Evolutionary conservation across 1,140 invertebrate species (phyloP).

Genomic region (Orussus abietinus): DNA sequence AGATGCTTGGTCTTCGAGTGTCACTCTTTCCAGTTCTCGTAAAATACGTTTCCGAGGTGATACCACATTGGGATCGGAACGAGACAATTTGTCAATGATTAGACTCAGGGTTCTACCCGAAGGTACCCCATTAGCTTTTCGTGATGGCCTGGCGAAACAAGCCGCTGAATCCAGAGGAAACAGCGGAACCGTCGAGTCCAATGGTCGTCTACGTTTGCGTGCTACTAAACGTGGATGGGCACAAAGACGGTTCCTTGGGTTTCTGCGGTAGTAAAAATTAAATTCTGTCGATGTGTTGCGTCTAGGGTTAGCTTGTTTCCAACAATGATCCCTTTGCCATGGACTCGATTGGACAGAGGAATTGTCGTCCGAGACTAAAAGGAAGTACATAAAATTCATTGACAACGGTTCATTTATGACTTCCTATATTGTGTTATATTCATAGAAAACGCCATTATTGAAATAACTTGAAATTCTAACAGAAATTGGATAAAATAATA

Average conservation of each 20-base stretch:
- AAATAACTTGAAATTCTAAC: no score
- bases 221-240: constrained; percentile 50
- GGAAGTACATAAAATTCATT: no score
- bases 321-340: constrained; percentile 82
- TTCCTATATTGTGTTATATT: no score
- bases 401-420: not conserved
- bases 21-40: constrained; percentile 69
- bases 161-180: constrained; percentile 44
- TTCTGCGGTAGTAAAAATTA: constrained; percentile 67
- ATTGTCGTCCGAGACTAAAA: constrained; percentile 79
- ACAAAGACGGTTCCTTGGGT: constrained; percentile 46
- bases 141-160: constrained; percentile 46
- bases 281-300: constrained; percentile 69
- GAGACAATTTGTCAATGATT: constrained; percentile 50
- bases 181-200: constrained; percentile 44
- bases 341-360: constrained; percentile 83
- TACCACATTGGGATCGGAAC: constrained; percentile 56
- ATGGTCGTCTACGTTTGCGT: constrained; percentile 60
- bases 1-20: constrained; percentile 60
- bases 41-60: constrained; percentile 72
- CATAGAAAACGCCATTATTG: no score
- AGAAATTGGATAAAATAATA: no score
- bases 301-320: constrained; percentile 75
- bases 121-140: constrained; percentile 32
- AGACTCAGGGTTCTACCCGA: constrained; percentile 40